Evolutionary conservation across 1,140 invertebrate genomes (phyloP).

Genomic region (Drosophila erecta): DNA sequence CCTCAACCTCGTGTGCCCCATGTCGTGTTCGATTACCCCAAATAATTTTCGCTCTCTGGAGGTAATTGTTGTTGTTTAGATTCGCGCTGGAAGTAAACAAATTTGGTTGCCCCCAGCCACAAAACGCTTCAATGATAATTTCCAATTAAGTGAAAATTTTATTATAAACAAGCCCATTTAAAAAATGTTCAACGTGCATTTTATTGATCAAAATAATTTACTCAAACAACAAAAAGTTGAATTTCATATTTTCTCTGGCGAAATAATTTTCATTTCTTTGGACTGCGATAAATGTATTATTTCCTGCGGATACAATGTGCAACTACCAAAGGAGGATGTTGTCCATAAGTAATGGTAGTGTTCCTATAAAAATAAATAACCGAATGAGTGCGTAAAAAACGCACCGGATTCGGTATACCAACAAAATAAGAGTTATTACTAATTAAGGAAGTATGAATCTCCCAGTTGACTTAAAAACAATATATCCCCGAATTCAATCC

Average conservation of each 20-base stretch:
- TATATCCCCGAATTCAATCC: neutral
- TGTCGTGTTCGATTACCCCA: conserved; percentile 80
- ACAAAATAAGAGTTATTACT: conserved; percentile 6
- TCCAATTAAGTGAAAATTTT: conserved; percentile 83
- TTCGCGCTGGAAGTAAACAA: conserved; percentile 45
- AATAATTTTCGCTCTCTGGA: conserved; percentile 60
- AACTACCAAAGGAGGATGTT: conserved; percentile 51
- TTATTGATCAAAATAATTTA: conserved; percentile 77
- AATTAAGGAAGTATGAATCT: neutral
- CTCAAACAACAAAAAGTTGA: conserved; percentile 40
- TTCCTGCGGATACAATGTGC: conserved; percentile 53
- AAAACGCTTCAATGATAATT: conserved; percentile 74
- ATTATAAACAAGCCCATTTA: conserved; percentile 82
- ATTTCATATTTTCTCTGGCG: conserved; percentile 27
- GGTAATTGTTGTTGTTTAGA: conserved; percentile 46
- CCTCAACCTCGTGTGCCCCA: conserved; percentile 61
- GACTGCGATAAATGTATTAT: conserved; percentile 45
- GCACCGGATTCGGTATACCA: neutral
- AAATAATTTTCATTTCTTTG: conserved; percentile 50
- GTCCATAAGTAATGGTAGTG: conserved; percentile 19
- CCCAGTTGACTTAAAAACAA: neutral
- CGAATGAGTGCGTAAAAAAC: conserved; percentile 23
- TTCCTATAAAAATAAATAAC: conserved; percentile 64
- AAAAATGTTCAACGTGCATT: conserved; percentile 73
- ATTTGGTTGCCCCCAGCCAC: conserved; percentile 17